A percentile compares a stretch with the other conserved stretches of the same genome.
Conservation (phyloP, 1,140 invertebrate species). For the Propsilocerus akamusi region DNA sequence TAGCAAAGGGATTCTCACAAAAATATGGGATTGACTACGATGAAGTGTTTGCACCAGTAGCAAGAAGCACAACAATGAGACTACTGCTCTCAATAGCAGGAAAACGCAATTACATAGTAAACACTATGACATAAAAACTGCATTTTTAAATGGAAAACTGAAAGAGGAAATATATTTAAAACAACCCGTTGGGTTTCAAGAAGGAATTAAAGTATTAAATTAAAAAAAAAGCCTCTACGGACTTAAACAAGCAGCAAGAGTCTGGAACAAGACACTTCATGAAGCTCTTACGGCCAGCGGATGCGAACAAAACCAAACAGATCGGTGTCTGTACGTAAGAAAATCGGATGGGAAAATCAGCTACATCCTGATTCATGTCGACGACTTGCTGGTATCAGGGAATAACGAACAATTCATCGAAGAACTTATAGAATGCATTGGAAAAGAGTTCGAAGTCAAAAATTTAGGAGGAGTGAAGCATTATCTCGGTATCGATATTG, state of each 20-base stretch:
- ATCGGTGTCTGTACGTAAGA: slow-evolving; percentile 10
- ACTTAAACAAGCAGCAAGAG: slow-evolving; percentile 23
- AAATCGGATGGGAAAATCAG: not conserved
- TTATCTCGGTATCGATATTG: slow-evolving; percentile 13
- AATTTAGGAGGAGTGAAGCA: slow-evolving; percentile 13
- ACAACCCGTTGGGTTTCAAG: slow-evolving; percentile 15
- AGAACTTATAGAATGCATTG: not conserved
- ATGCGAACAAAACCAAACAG: slow-evolving; percentile 7
- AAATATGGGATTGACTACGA: slow-evolving; percentile 12
- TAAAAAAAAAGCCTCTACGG: slow-evolving; percentile 24
- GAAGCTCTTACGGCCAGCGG: slow-evolving; percentile 7
- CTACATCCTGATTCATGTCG: not conserved
- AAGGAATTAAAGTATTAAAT: slow-evolving; percentile 12
- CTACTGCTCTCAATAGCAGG: slow-evolving; percentile 11
- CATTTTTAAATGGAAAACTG: slow-evolving; percentile 23
- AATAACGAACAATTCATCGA: not conserved
- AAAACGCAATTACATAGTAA: slow-evolving; percentile 1
- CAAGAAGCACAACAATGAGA: slow-evolving; percentile 12
- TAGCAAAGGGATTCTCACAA: slow-evolving; percentile 11
- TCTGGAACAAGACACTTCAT: slow-evolving; percentile 20
- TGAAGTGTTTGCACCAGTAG: slow-evolving; percentile 12
- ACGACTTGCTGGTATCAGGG: not conserved
- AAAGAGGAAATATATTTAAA: slow-evolving; percentile 22
- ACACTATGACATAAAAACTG: slow-evolving; percentile 20
- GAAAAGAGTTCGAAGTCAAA: slow-evolving; percentile 11